These are phyloP conservation scores for Eutolmus rufibarbis DNA, from an alignment of 2,888 invertebrate species.

Conservation along the genomic window DNA sequence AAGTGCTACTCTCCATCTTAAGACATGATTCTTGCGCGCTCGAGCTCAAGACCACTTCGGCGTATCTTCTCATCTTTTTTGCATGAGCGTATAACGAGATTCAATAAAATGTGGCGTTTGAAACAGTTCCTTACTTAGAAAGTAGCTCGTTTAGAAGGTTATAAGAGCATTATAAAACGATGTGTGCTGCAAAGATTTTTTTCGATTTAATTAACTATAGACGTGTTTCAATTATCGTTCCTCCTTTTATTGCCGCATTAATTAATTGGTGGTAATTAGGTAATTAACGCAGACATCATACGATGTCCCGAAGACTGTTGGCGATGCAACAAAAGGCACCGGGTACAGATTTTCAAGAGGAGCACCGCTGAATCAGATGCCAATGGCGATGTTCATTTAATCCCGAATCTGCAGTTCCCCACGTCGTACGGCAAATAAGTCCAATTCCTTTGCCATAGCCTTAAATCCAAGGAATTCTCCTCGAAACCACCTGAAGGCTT, in stretches of 20 bases:
- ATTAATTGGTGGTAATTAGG: constrained; percentile 3
- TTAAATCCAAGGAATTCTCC: constrained; percentile 35
- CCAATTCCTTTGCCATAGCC: constrained; percentile 4
- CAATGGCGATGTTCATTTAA: constrained; percentile 31
- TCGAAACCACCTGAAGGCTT: constrained; percentile 38
- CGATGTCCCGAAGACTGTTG: neutral
- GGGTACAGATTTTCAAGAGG: neutral
- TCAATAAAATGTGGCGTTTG: neutral
- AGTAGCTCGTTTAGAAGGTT: neutral
- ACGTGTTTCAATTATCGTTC: neutral
- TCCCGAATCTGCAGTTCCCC: constrained; percentile 30
- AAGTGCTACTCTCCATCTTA: neutral
- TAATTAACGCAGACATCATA: constrained; percentile 15
- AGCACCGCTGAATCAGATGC: neutral
- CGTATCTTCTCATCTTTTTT: neutral
- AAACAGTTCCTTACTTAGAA: neutral
- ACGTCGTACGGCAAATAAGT: constrained; percentile 31
- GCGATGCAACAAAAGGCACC: neutral
- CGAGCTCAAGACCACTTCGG: neutral
- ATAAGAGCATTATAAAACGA: neutral
- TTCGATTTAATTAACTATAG: neutral
- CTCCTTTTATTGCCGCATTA: constrained; percentile 11
- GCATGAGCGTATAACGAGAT: neutral
- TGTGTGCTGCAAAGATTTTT: neutral
- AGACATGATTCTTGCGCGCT: neutral